Evolutionary conservation across 2,797 vertebrate species (phyloP), one percentile per base, ranked within the genome.

Genomic region (Anguilla megastoma): DNA sequence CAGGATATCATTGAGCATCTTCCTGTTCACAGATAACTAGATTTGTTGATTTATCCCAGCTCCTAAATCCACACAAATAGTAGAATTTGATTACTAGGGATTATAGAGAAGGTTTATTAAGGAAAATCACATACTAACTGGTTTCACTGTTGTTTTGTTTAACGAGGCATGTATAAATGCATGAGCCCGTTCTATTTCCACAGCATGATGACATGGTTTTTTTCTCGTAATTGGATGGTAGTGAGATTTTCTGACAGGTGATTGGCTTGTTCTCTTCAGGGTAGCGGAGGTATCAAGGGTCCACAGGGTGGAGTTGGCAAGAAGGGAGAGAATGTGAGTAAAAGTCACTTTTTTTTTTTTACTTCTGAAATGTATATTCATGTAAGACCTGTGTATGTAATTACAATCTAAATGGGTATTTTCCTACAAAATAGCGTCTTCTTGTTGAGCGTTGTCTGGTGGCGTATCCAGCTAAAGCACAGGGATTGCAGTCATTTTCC

Each of bases 251-350:
- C 82, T 88, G 52, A 82, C 74, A n/a, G 18, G 60, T 18, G 21
- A 14, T 88, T 52, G 45, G n/a, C n/a, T 83, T 88, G 50, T 90
- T 92, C 71, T 93, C 76, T 91, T 88, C 92, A 99, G 98, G 98
- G 98, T 58, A 93, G 95, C 89, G 95, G 93, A 89, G 98, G 98
- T 33, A 95, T 97, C 90, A 95, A 92, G 90, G 98, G 98, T 30
- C 95, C 96, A 83, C 98, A 99, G 92, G 98, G 98, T 85, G 96
- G 92, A 0, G 93, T 97, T 1, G 98, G 98, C 82, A 98, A 97
- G 85, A 99, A 99, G 88, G 98, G 98, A 91, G 96, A 95, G 88
- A 97, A 97, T 0, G 98, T 99, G 93, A 97, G 98, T 96, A 48
- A 88, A 90, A 85, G 27, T 69, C 30, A 45, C 36, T 27, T 54